These are phyloP conservation scores for Gari tellinella DNA, from an alignment of 2,888 invertebrate species.

Conservation along the genomic window DNA sequence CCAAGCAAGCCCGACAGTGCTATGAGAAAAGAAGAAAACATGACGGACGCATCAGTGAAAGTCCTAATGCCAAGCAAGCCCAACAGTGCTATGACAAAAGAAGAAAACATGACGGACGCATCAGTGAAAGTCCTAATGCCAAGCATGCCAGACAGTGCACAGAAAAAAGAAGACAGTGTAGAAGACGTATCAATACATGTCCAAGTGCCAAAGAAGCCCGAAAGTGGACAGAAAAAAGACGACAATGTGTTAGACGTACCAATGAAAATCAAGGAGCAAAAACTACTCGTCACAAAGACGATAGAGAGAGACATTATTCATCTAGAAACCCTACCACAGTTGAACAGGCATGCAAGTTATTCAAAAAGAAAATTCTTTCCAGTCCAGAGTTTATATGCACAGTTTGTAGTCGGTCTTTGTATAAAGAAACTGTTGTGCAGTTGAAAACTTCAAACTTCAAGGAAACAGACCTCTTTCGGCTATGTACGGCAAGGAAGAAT, in stretches of 20 bases:
- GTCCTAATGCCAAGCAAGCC: too few relatives aligned
- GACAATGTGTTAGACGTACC: not conserved
- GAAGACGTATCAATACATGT: not conserved
- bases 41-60: too few relatives aligned
- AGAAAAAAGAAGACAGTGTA: not conserved
- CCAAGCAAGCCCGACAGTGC: too few relatives aligned
- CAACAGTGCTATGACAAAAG: too few relatives aligned
- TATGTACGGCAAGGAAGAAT: not conserved
- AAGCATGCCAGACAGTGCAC: not conserved
- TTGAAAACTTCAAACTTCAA: not conserved
- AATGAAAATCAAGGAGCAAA: not conserved
- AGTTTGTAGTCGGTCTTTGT: slow-evolving; percentile 1
- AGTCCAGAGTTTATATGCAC: slow-evolving; percentile 12
- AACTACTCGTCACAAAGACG: not conserved
- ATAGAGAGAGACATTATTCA: not conserved
- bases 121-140: too few relatives aligned
- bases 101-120: too few relatives aligned
- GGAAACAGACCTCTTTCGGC: too few relatives aligned
- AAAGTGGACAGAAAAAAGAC: not conserved
- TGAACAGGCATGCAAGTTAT: not conserved
- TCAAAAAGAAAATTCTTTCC: not conserved
- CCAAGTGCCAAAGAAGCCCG: not conserved
- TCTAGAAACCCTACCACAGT: not conserved
- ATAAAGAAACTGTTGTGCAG: not conserved
- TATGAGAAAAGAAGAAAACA: too few relatives aligned